These are phyloP conservation scores for Caenorhabditis sinica DNA, from an alignment of 2,888 invertebrate species.

Conservation along the genomic window DNA sequence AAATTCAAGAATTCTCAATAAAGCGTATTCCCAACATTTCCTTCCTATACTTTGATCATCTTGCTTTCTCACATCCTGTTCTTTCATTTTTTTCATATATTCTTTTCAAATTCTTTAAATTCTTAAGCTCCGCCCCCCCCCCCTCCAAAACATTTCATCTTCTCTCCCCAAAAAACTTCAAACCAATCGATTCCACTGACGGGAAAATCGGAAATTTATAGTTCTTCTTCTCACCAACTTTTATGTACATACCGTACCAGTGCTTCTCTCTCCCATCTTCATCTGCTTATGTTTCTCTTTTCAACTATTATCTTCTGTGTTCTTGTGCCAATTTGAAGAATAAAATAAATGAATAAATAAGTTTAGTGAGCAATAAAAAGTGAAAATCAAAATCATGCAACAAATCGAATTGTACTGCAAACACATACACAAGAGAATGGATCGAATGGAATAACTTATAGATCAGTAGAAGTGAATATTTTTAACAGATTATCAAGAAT, in stretches of 20 bases:
- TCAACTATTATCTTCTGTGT: neutral
- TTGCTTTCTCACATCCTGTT: neutral
- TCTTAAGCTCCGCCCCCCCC: neutral
- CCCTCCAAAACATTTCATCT: conserved; percentile 29
- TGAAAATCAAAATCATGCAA: no score
- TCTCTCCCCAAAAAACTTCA: neutral
- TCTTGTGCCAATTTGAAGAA: conserved; percentile 10
- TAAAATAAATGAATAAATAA: conserved; percentile 12
- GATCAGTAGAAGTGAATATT: neutral
- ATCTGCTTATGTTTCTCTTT: neutral
- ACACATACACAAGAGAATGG: neutral
- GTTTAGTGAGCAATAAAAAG: no score
- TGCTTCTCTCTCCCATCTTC: neutral
- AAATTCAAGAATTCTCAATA: conserved; percentile 15
- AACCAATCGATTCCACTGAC: conserved; percentile 1
- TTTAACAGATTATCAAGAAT: neutral
- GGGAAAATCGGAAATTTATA: conserved; percentile 14
- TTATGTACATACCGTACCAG: conserved; percentile 48
- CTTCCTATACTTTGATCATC: neutral
- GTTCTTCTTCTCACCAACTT: neutral
- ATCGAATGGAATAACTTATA: neutral
- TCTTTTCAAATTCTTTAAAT: conserved; percentile 8
- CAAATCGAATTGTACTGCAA: neutral
- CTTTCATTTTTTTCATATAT: conserved; percentile 1
- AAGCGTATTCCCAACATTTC: conserved; percentile 21